Evolutionary conservation across 2,888 invertebrate species (phyloP).

Genomic region (Aproaerema taeniolella): DNA sequence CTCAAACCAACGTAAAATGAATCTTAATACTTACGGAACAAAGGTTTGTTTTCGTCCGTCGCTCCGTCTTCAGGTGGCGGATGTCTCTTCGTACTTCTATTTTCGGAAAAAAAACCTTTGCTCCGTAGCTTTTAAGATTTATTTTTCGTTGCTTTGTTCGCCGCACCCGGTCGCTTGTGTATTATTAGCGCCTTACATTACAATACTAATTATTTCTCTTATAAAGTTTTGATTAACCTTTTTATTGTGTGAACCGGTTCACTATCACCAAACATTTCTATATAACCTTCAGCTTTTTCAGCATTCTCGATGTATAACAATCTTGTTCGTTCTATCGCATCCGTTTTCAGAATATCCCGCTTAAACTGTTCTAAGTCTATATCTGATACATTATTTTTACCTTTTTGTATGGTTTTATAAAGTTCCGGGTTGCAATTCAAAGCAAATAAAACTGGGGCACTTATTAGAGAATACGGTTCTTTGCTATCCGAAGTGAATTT

Average conservation of each 20-base stretch:
- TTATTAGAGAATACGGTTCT: constrained; percentile 81
- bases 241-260: constrained; percentile 55
- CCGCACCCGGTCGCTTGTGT: no score
- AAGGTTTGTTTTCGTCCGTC: no score
- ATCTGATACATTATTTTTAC: constrained; percentile 74
- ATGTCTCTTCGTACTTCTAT: no score
- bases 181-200: no score
- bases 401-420: constrained; percentile 74
- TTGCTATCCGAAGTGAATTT: constrained; percentile 75
- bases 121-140: no score
- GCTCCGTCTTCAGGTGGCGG: no score
- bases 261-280: constrained; percentile 53
- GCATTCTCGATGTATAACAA: constrained; percentile 49
- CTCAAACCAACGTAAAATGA: no score
- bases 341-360: constrained; percentile 50
- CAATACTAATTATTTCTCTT: no score
- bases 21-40: no score
- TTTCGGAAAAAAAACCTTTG: no score
- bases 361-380: constrained; percentile 77
- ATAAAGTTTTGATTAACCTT: constrained; percentile 52
- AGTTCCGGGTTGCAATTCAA: constrained; percentile 84
- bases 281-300: constrained; percentile 44
- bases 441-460: constrained; percentile 90
- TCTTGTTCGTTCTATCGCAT: constrained; percentile 53
- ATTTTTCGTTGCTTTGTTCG: no score